Evolutionary conservation across 2,888 invertebrate genomes (phyloP).

Genomic region (Perizoma flavofasciatum): DNA sequence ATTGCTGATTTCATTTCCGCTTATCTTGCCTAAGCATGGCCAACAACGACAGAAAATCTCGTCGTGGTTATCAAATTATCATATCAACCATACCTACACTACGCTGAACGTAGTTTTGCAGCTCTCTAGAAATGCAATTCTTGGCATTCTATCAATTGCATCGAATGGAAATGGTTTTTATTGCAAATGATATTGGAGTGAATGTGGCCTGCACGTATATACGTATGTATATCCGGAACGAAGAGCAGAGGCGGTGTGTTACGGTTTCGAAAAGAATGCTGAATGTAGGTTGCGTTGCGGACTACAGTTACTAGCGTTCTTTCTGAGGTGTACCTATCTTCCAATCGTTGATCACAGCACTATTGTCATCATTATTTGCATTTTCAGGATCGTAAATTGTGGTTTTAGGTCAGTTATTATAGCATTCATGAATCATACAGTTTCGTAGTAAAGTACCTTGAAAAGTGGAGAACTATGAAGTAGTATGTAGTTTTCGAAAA

Average conservation of each 20-base stretch:
- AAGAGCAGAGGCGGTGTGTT: constrained; percentile 80
- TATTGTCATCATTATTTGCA: constrained; percentile 66
- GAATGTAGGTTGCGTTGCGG: constrained; percentile 81
- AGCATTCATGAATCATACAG: constrained; percentile 24
- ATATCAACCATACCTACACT: constrained; percentile 53
- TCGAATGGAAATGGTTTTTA: constrained; percentile 70
- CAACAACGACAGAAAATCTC: constrained; percentile 22
- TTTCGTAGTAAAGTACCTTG: constrained; percentile 22
- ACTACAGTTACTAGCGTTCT: constrained; percentile 78
- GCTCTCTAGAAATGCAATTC: constrained; percentile 77
- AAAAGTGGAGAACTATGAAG: constrained; percentile 5
- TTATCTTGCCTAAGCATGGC: constrained; percentile 10
- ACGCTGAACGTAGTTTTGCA: constrained; percentile 63
- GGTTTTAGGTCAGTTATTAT: constrained; percentile 41
- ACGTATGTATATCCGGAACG: constrained; percentile 71
- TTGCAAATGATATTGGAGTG: constrained; percentile 65
- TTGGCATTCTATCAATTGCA: constrained; percentile 58
- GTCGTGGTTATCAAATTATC: constrained; percentile 56
- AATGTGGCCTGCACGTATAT: constrained; percentile 64
- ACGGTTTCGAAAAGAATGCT: constrained; percentile 83
- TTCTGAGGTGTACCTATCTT: constrained; percentile 59
- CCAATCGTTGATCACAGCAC: constrained; percentile 63
- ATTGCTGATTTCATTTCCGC: constrained; percentile 17
- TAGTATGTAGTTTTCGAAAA: constrained; percentile 5
- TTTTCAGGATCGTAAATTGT: constrained; percentile 54